These are phyloP conservation scores for Clinocottus analis DNA, from an alignment of 2,113 vertebrate species.

Conservation along the genomic window DNA sequence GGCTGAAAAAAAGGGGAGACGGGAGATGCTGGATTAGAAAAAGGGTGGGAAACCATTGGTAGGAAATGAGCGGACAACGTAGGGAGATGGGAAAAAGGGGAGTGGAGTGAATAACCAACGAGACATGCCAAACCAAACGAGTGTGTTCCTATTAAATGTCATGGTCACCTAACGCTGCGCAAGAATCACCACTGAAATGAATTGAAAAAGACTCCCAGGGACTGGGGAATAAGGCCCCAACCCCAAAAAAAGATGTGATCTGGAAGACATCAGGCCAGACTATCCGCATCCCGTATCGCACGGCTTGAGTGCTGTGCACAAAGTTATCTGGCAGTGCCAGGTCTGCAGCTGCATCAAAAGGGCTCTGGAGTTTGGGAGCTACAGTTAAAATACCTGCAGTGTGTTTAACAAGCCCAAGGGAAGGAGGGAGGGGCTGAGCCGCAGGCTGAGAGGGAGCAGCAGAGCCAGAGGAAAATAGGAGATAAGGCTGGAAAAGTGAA, in stretches of 20 bases:
- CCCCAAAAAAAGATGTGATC: background rate
- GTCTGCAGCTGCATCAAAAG: slow-evolving; percentile 32
- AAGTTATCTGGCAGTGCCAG: slow-evolving; percentile 35
- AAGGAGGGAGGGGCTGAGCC: slow-evolving; percentile 37
- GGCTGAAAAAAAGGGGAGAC: background rate
- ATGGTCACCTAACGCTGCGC: slow-evolving; percentile 10
- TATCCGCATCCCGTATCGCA: slow-evolving; percentile 16
- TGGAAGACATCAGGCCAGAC: slow-evolving; percentile 33
- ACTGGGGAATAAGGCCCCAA: background rate
- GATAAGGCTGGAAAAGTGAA: slow-evolving; percentile 69
- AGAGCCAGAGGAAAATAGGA: slow-evolving; percentile 40
- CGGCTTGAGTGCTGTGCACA: slow-evolving; percentile 27
- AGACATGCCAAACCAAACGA: background rate
- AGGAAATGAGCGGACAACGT: slow-evolving; percentile 3
- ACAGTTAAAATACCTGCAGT: slow-evolving; percentile 67
- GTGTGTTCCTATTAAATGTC: background rate
- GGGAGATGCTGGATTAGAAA: slow-evolving; percentile 22
- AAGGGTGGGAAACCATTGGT: slow-evolving; percentile 17
- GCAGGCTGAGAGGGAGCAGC: slow-evolving; percentile 32
- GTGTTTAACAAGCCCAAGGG: slow-evolving; percentile 56
- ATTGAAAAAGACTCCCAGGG: background rate
- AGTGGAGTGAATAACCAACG: background rate
- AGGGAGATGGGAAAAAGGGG: slow-evolving; percentile 1
- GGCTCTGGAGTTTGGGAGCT: slow-evolving; percentile 16
- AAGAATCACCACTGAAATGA: background rate